phyloP scores from a whole-genome alignment of 2,797 vertebrate species.

The Manis crassicaudata region DNA sequence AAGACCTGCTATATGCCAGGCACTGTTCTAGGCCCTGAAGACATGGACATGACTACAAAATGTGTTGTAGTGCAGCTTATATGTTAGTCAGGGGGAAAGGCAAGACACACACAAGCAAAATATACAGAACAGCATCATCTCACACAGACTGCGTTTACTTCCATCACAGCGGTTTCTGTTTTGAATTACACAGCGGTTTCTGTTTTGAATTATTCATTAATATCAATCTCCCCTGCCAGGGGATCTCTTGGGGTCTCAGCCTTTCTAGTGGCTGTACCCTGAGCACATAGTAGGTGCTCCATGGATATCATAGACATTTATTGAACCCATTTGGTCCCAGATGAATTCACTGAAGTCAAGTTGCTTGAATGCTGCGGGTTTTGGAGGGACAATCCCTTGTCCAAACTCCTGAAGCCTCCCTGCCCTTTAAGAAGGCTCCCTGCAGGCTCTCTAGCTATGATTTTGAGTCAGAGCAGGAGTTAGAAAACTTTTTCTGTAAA shows the following conservation, averaged over 20 bases:
- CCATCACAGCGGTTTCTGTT: neutral
- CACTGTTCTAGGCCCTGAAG: neutral
- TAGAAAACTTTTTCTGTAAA: neutral
- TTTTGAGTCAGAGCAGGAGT: constrained; percentile 42
- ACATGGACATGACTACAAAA: neutral
- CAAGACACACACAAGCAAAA: neutral
- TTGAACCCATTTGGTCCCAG: neutral
- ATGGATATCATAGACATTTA: neutral
- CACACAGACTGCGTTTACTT: neutral
- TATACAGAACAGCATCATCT: neutral
- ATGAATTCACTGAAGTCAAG: neutral
- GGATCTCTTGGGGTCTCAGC: neutral
- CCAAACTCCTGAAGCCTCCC: neutral
- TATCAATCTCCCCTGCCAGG: neutral
- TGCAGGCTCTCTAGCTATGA: neutral
- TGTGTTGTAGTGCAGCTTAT: accelerated
- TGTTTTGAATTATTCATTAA: constrained; percentile 9
- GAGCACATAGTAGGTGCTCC: neutral
- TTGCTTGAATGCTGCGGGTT: neutral
- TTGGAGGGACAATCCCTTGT: neutral
- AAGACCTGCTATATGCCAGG: neutral
- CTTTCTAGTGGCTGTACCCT: neutral
- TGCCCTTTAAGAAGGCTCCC: neutral
- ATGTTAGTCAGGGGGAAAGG: neutral
- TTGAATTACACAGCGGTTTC: neutral